Base-by-base conservation (phyloP, 2,797 vertebrate genomes). In the Enteromius radiatus region DNA sequence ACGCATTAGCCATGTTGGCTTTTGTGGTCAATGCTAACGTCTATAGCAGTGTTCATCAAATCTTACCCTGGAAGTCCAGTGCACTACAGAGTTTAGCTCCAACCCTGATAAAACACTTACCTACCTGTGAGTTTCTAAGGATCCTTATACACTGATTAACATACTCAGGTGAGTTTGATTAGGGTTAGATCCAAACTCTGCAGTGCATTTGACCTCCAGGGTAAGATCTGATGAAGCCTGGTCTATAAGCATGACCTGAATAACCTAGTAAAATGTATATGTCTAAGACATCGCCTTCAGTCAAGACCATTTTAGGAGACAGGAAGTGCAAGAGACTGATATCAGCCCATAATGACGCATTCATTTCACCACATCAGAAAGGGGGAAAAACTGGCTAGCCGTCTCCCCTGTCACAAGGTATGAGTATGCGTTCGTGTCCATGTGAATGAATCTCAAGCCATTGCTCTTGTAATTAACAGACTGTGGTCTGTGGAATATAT, bases 241-340 rank as follows among this genome's bases (percentile, higher is more conserved):
- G 7, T 36, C 6, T 36, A 36, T n/a, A n/a, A n/a, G n/a, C 33
- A 77, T 59, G 41, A 38, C 6, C 33, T 75, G 14, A 81, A 83
- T 67, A 79, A 77, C 41, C 41, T 67, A 23, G 41, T 28, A 49
- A 77, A 78, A 71, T 76, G 3, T 17, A 76, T 65, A 74, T 56
- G 19, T 84, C 71, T 84, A 76, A 79, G 81, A 84, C 70, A 86
- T 69, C 83, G 41, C 81, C 88, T 84, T 86, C 88, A 90, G 84
- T 88, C 86, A 38, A 89, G 75, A 84, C 81, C 74, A 87, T 91
- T 90, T 91, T 90, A 88, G 88, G 91, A 94, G 93, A 92, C 91
- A 93, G 94, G 94, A 95, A 94, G 93, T 92, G 88, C 86, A 88
- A 90, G 92, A 94, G 94, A 94, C 93, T 93, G 92, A 93, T 93